Conservation (phyloP, 1,140 invertebrate genomes). For the Brachionus rubens region DNA sequence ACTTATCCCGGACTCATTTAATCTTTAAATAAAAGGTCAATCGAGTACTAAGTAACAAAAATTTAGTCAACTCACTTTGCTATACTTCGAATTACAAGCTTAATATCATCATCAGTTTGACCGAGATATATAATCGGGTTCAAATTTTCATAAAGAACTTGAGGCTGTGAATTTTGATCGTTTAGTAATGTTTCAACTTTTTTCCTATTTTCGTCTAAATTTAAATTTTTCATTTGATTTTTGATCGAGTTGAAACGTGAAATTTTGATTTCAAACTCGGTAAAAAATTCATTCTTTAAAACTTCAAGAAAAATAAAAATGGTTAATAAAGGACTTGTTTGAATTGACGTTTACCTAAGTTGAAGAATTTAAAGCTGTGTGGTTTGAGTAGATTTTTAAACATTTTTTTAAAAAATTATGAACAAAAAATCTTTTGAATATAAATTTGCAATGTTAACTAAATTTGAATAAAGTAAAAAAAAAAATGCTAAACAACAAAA, state of each 20-base stretch:
- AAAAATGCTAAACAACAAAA: conserved; percentile 10
- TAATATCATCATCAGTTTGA: background rate
- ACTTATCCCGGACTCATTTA: background rate
- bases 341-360: background rate
- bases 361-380: no score
- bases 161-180: background rate
- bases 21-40: background rate
- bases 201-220: background rate
- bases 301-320: no score
- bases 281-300: background rate
- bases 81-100: background rate
- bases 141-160: background rate
- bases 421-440: conserved; percentile 11
- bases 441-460: conserved; percentile 38
- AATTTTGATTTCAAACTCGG: background rate
- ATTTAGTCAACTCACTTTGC: background rate
- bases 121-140: background rate
- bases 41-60: background rate
- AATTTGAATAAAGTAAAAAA: conserved; percentile 11
- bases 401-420: conserved; percentile 8
- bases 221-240: background rate
- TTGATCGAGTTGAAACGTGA: background rate
- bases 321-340: no score
- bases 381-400: background rate
- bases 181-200: background rate